phyloP scores from a whole-genome alignment of 2,113 vertebrate species.

The Apodemus speciosus region DNA sequence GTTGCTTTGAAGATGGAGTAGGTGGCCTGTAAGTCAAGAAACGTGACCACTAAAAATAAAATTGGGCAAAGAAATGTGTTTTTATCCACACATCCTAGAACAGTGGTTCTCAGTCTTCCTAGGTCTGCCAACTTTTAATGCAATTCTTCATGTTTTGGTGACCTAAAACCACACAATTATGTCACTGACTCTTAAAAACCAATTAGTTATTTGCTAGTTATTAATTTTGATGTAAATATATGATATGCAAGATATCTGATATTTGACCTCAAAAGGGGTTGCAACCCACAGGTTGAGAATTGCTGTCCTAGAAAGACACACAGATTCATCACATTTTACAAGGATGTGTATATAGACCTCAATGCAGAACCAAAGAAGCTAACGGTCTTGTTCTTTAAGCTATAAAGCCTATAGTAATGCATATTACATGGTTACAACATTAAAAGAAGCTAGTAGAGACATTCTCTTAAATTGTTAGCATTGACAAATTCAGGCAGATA shows the following conservation, averaged over 20 bases:
- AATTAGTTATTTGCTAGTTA: neutral
- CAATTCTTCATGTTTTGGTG: neutral
- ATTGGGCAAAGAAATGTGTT: neutral
- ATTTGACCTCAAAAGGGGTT: neutral
- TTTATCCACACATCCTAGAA: neutral
- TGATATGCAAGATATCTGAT: neutral
- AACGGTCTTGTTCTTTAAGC: neutral
- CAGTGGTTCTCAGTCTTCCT: neutral
- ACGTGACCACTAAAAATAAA: neutral
- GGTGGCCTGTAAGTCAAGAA: neutral
- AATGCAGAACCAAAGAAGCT: neutral
- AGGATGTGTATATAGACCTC: neutral
- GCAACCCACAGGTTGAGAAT: neutral
- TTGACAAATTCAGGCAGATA: conserved; percentile 9
- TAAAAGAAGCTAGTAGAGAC: neutral
- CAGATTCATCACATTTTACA: neutral
- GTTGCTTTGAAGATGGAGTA: neutral
- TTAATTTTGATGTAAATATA: neutral
- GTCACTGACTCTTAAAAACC: neutral
- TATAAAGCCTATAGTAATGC: neutral
- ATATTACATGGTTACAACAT: neutral
- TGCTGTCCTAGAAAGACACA: neutral
- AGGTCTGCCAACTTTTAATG: neutral
- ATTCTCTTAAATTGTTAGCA: neutral
- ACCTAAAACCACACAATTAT: neutral